These are phyloP conservation scores for Hippocampus kuda DNA, from an alignment of 2,797 vertebrate genomes.

Conservation along the genomic window DNA sequence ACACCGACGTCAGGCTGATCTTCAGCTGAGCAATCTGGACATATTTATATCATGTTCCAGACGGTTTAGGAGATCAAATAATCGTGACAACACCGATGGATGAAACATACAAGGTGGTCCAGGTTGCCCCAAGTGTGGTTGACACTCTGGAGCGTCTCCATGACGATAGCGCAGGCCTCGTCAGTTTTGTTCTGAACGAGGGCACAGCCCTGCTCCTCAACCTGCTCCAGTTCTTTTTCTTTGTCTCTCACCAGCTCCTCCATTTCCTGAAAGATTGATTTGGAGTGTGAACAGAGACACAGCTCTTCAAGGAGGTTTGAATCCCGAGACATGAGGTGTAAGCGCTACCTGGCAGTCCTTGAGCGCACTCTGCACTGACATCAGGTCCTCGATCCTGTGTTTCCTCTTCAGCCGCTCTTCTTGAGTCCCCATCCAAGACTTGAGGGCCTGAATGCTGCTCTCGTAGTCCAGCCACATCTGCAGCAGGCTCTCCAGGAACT, in stretches of 20 bases:
- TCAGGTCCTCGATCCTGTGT: constrained; percentile 79
- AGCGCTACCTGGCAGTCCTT: constrained; percentile 83
- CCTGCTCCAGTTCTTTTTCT: constrained; percentile 85
- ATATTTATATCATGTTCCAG: not conserved
- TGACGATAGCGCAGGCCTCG: constrained; percentile 72
- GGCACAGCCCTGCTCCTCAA: constrained; percentile 80
- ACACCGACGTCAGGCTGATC: constrained; percentile 73
- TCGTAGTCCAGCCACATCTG: constrained; percentile 91
- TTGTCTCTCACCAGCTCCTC: constrained; percentile 84
- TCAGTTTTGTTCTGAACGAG: constrained; percentile 86
- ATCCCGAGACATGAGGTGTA: not conserved
- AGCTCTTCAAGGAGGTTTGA: not conserved
- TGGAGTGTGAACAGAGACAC: constrained; percentile 2
- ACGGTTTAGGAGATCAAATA: not conserved
- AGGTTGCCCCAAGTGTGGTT: constrained; percentile 84
- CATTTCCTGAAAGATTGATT: constrained; percentile 71
- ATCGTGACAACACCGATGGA: not conserved
- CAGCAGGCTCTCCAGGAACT: constrained; percentile 78
- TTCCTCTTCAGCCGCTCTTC: constrained; percentile 80
- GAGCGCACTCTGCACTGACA: constrained; percentile 82
- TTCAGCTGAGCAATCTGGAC: constrained; percentile 79
- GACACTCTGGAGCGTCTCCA: constrained; percentile 75
- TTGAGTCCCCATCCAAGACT: constrained; percentile 81
- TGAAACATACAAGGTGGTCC: constrained; percentile 74
- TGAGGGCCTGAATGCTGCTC: constrained; percentile 76